A percentile compares a stretch with the other conserved stretches of the same genome.
Evolutionary conservation across 1,140 invertebrate genomes (phyloP).

Genomic region (Drosophila pachea): DNA sequence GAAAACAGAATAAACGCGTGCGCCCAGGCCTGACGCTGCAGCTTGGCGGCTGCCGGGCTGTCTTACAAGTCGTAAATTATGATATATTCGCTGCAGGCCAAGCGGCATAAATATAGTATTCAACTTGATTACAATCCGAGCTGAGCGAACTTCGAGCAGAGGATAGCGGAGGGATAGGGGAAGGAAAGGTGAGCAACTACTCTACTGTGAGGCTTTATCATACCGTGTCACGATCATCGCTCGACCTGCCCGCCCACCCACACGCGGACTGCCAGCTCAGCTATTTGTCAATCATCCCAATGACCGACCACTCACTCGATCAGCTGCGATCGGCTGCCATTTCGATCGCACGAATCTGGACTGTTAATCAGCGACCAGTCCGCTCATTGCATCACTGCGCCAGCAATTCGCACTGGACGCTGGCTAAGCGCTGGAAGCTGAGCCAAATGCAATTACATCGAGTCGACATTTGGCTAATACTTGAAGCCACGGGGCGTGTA

Average conservation of each 20-base stretch:
- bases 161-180: constrained; percentile 1
- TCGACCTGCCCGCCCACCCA: constrained; percentile 38
- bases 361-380: constrained; percentile 54
- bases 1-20: constrained; percentile 65
- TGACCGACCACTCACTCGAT: constrained; percentile 24
- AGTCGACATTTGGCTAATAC: constrained; percentile 49
- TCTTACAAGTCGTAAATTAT: constrained; percentile 64
- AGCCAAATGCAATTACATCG: constrained; percentile 38
- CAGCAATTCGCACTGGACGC: constrained; percentile 52
- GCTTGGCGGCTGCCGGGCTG: constrained; percentile 4
- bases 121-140: constrained; percentile 61
- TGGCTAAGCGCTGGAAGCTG: constrained; percentile 22
- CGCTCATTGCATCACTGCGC: constrained; percentile 56
- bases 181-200: constrained; percentile 27
- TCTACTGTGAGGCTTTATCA: constrained; percentile 23
- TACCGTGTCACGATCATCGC: constrained; percentile 38
- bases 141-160: constrained; percentile 31
- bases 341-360: constrained; percentile 59
- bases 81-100: constrained; percentile 51
- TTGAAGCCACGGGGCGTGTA: constrained; percentile 53
- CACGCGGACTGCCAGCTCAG: constrained; percentile 12
- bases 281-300: constrained; percentile 60
- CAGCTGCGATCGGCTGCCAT: constrained; percentile 46
- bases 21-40: constrained; percentile 57
- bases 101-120: constrained; percentile 60